Conservation (phyloP, 2,113 vertebrate species). For the Passer domesticus region DNA sequence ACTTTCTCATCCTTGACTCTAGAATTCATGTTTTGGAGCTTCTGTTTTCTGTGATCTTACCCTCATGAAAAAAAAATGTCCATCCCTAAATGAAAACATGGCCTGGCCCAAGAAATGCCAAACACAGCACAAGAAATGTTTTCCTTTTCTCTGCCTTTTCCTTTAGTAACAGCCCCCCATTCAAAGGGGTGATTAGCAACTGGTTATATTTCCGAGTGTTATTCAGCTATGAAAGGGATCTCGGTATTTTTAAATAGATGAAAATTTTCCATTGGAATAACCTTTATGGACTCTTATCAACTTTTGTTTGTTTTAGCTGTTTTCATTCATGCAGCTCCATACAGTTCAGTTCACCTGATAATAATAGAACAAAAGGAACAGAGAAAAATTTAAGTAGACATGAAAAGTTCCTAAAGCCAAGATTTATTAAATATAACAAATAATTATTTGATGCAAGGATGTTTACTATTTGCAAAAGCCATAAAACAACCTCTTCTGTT, state of each 20-base stretch:
- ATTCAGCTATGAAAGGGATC: not conserved
- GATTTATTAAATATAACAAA: not conserved
- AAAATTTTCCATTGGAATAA: constrained; percentile 15
- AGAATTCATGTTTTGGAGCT: not conserved
- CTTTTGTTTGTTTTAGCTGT: constrained; percentile 4
- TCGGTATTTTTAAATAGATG: not conserved
- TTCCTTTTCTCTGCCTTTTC: constrained; percentile 26
- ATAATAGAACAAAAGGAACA: not conserved
- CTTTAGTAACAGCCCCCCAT: not conserved
- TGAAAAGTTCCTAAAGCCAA: not conserved
- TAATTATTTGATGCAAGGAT: not conserved
- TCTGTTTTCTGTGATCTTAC: not conserved
- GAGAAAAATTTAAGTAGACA: not conserved
- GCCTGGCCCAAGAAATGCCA: not conserved
- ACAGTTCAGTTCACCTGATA: not conserved
- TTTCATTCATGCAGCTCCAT: not conserved
- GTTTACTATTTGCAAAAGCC: not conserved
- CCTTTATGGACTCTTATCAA: not conserved
- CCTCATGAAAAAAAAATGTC: not conserved
- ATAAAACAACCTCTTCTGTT: not conserved
- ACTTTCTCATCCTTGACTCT: not conserved
- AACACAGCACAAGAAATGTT: constrained; percentile 17
- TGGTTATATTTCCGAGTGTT: not conserved
- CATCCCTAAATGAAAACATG: not conserved
- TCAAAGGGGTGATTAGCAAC: not conserved